Evolutionary conservation across 2,888 invertebrate genomes (phyloP).

Genomic region (Merodon equestris): DNA sequence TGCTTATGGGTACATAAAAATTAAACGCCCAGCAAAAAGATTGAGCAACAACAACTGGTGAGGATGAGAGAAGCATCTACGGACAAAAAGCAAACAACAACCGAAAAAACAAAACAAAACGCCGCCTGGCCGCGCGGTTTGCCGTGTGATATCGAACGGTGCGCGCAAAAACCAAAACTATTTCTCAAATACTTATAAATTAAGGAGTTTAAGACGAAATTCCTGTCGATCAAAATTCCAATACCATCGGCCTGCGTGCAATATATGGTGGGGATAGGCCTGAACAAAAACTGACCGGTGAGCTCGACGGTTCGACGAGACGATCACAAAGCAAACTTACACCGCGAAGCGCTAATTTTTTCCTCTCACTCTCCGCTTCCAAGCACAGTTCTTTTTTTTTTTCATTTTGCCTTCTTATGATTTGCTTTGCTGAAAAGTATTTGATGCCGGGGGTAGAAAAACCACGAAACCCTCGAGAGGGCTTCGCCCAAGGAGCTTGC

Average conservation of each 20-base stretch:
- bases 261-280: conserved; percentile 59
- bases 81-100: background rate
- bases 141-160: conserved; percentile 65
- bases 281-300: conserved; percentile 42
- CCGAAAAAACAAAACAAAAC: conserved; percentile 14
- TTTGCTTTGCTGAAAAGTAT: conserved; percentile 30
- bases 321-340: conserved; percentile 38
- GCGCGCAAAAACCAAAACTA: conserved; percentile 74
- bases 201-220: conserved; percentile 79
- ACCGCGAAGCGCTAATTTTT: conserved; percentile 63
- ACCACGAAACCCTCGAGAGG: conserved; percentile 24
- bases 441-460: conserved; percentile 40
- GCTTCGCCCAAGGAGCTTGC: conserved; percentile 22
- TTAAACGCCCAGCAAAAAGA: conserved; percentile 48
- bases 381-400: conserved; percentile 15
- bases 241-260: conserved; percentile 72
- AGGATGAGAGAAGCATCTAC: conserved; percentile 44
- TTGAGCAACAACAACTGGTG: conserved; percentile 45
- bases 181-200: conserved; percentile 79
- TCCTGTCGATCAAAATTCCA: conserved; percentile 80
- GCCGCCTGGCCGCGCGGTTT: conserved; percentile 35
- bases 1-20: conserved; percentile 60
- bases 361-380: conserved; percentile 5
- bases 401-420: conserved; percentile 8
- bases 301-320: conserved; percentile 12